Base-by-base conservation (phyloP, 2,888 invertebrate species). In the Plagiodera versicolora region DNA sequence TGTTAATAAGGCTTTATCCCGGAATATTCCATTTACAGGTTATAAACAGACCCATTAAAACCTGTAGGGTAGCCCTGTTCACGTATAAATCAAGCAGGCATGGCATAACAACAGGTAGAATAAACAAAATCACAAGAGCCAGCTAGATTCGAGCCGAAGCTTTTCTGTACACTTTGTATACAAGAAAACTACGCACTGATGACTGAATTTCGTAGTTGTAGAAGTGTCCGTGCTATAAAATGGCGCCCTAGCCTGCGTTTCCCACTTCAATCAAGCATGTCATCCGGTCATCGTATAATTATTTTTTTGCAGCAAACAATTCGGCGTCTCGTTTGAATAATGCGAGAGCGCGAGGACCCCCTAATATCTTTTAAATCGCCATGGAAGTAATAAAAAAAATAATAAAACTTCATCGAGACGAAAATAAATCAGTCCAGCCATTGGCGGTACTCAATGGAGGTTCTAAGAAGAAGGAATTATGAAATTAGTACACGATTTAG, bases 321-420 rank as follows among this genome's bases (percentile, higher is more conserved):
- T 58, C 47, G 51, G 14, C 30, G 20, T 58, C 39, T 56, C 48
- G 50, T 60, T 60, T 56, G 66, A 67, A 69, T 69, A 72, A 68
- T 68, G 64, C 65, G 39, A 3, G 39, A 59, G 57, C 63, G 56
- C 67, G 70, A 61, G 69, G 61, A 64, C 66, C 63, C 68, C 70
- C 70, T 74, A 73, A 73, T 73, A 70, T 70, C 69, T 73, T 75
- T 73, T 74, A 75, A 74, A 74, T 74, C 72, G 69, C 70, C 66
- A 70, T 70, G 66, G 70, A 71, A 60, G 3, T 47, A 73, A 72
- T 70, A 73, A 72, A 67, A 72, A 73, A 63, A n/a, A n/a, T n/a
- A n/a, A n/a, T n/a, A n/a, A n/a, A 63, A 65, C 60, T 55, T 44
- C 56, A 39, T 45, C 54, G 20, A 56, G 53, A 51, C 35, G 24